Percentiles rank a stretch among this genome's conserved stretches.
Evolutionary conservation across 1,140 invertebrate genomes (phyloP).

Genomic region (Limonius californicus): DNA sequence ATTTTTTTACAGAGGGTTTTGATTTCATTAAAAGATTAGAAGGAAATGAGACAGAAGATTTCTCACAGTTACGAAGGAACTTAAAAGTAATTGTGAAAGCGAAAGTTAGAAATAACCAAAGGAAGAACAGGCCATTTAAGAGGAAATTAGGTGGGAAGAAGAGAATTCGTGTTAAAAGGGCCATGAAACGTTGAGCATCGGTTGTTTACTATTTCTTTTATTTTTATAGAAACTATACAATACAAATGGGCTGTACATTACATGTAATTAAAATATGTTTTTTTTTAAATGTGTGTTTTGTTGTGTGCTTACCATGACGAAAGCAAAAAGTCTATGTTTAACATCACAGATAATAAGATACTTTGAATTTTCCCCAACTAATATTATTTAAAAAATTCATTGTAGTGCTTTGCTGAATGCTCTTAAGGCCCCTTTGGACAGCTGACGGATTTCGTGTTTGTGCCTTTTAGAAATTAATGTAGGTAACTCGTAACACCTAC

Average conservation of each 20-base stretch:
- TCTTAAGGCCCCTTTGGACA: too few species aligned
- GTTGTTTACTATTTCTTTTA: constrained; percentile 22
- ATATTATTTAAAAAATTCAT: too few species aligned
- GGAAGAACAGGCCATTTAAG: constrained; percentile 50
- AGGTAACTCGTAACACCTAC: too few species aligned
- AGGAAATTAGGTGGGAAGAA: constrained; percentile 41
- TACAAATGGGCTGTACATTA: background rate
- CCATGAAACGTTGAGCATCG: constrained; percentile 33
- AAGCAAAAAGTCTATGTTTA: too few species aligned
- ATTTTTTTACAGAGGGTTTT: constrained; percentile 53
- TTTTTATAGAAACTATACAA: background rate
- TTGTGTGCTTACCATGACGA: too few species aligned
- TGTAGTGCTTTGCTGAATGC: too few species aligned
- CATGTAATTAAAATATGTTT: too few species aligned
- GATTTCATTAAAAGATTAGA: constrained; percentile 52
- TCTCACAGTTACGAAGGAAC: constrained; percentile 49
- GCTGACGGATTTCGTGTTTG: too few species aligned
- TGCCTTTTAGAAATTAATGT: too few species aligned
- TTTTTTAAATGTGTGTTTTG: too few species aligned
- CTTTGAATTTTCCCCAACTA: too few species aligned
- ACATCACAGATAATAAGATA: too few species aligned
- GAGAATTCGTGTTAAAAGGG: constrained; percentile 36
- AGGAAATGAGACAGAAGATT: constrained; percentile 40
- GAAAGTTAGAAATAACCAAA: constrained; percentile 57
- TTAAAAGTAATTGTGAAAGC: constrained; percentile 58